Evolutionary conservation across 1,140 invertebrate genomes (phyloP).

Genomic region (Drosophila grimshawi): DNA sequence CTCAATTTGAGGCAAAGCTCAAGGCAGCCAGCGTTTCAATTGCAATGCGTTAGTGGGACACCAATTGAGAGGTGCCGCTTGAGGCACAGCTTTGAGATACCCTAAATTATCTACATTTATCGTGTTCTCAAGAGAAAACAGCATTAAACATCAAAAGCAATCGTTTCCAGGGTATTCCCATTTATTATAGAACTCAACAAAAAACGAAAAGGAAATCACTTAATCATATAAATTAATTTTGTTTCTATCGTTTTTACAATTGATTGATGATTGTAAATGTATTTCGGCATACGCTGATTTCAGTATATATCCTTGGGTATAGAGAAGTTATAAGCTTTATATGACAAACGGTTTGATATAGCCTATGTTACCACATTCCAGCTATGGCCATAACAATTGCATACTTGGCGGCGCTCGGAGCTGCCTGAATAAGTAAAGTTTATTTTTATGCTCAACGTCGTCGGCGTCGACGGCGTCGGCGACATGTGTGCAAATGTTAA

Average conservation of each 20-base stretch:
- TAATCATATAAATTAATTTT: slow-evolving; percentile 3
- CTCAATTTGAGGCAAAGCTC: slow-evolving; percentile 62
- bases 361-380: slow-evolving; percentile 16
- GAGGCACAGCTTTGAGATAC: not conserved
- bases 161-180: not conserved
- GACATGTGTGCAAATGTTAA: slow-evolving; percentile 71
- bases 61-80: not conserved
- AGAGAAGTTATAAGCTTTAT: not conserved
- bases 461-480: slow-evolving; percentile 31
- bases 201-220: not conserved
- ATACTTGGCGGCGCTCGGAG: slow-evolving; percentile 68
- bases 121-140: too few relatives aligned
- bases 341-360: not conserved
- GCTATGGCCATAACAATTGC: slow-evolving; percentile 60
- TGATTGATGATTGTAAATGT: slow-evolving; percentile 6
- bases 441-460: slow-evolving; percentile 75
- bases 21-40: slow-evolving; percentile 38
- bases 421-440: slow-evolving; percentile 66
- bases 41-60: slow-evolving; percentile 53
- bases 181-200: not conserved
- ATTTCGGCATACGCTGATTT: too few relatives aligned
- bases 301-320: not conserved
- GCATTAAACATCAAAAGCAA: not conserved
- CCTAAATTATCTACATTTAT: not conserved
- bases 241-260: not conserved